Evolutionary conservation across 2,797 vertebrate species (phyloP), one percentile per base, ranked within the genome.

Genomic region (Poliocrania exsul): DNA sequence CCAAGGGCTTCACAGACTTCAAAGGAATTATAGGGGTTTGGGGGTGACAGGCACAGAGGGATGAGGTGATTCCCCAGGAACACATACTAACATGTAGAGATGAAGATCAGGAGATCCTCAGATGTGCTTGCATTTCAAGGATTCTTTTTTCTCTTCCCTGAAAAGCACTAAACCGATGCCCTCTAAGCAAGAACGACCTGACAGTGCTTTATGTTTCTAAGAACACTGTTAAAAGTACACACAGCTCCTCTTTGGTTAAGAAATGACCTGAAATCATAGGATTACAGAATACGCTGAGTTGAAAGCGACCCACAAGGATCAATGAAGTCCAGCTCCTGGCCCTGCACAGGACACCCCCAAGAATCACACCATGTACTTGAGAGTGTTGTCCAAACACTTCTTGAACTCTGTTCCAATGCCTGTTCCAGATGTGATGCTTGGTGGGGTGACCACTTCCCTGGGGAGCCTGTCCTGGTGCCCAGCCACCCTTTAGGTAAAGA

Each of bases 321-420:
- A 64, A 9, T 0, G 0, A 46, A 40, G 10, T 51, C 50, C 46
- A 83, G 0, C 29, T 71, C 33, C n/a, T 58, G 38, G 21, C 40
- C 38, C 38, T 58, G 72, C 33, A 40, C 38, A 77, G 38, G 14
- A 77, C 46, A 65, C 5, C 29, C 33, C 38, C 11, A 23, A 53
- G 70, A 47, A 71, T 83, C 58, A 33, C 58, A 35, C 38, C 58
- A n/a, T 13, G 21, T n/a, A 44, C 61, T 64, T 58, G 29, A 78
- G 38, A 24, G 29, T 5, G 8, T 58, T 78, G 29, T 31, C 9
- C 29, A n/a, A 71, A 35, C 57, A 9, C 46, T 78, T 71, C 65
- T 40, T 31, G 29, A 65, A 8, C 46, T 53, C 28, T 65, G n/a
- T 35, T 60, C 40, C 40, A 64, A 44, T 44, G 11, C 29, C 61